Evolutionary conservation across 2,113 vertebrate genomes (phyloP), one percentile per base, ranked within the genome.

Genomic region (Channa argus): DNA sequence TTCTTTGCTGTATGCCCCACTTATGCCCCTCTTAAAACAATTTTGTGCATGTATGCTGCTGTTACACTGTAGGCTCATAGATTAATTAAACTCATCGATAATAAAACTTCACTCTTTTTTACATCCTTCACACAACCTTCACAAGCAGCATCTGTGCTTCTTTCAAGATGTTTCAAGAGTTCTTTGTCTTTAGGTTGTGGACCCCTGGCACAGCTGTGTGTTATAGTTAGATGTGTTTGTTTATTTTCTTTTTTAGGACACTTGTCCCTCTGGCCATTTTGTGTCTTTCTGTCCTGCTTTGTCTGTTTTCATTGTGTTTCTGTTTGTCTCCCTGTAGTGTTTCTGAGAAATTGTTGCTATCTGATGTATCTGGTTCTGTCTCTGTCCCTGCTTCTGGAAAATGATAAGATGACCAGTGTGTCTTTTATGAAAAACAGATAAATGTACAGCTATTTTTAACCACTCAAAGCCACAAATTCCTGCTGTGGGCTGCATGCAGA

Each of bases 261-360:
- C 13, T 43, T 67, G 60, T 51, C 69, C 63, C 74, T 67, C 38
- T 13, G 60, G 61, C 58, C 34, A 12, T 73, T 39, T 61, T 50
- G 5, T 68, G 76, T 79, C 51, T 37, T 50, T 62, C 38, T 67
- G 37, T 11, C 12, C 49, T 62, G n/a, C 45, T 74, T 69, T 71
- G 66, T 80, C 77, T 55, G 46, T 47, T 33, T 63, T 55, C 37
- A 55, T 50, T 70, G 33, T 64, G 67, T 79, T 70, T 88, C 53
- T 45, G 47, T 66, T 63, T 74, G 45, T 56, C 63, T 71, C 58
- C 82, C 73, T 55, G 64, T 37, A 15, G 65, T 53, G 49, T 46
- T 43, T 46, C 63, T 43, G n/a, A 46, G 46, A 36, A 73, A 55
- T 61, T 44, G 14, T 52, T 3, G 1, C 62, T 43, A 56, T 73